phyloP scores from a whole-genome alignment of 2,888 invertebrate genomes.

The Dione vanillae region DNA sequence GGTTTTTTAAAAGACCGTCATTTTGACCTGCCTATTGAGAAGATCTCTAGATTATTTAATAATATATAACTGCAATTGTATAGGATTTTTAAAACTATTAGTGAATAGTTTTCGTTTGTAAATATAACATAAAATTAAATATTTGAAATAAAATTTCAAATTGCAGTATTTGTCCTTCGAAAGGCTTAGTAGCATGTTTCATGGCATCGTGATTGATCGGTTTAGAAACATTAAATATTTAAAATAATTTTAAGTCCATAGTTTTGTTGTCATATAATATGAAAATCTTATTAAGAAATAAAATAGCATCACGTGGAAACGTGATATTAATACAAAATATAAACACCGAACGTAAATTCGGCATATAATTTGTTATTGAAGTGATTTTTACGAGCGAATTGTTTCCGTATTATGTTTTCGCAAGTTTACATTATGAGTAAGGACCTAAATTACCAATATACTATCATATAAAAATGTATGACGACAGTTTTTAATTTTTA shows the following conservation, averaged over 20 bases:
- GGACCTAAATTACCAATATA: constrained; percentile 13
- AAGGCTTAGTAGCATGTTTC: neutral
- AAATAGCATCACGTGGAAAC: neutral
- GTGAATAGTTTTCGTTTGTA: neutral
- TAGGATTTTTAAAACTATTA: too few relatives aligned
- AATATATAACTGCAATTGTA: too few relatives aligned
- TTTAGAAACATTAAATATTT: too few relatives aligned
- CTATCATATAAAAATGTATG: neutral
- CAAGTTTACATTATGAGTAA: constrained; percentile 10
- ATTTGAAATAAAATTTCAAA: neutral
- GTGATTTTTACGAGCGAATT: constrained; percentile 24
- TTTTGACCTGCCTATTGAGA: too few relatives aligned
- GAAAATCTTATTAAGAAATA: neutral
- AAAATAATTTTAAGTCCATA: neutral
- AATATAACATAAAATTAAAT: neutral
- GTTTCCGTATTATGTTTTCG: constrained; percentile 19
- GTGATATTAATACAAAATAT: constrained; percentile 8
- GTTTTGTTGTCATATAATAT: neutral
- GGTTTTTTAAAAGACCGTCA: too few relatives aligned
- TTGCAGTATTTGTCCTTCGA: neutral
- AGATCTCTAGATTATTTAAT: too few relatives aligned
- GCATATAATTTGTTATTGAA: constrained; percentile 16
- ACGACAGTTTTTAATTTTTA: constrained; percentile 11
- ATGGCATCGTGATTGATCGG: neutral
- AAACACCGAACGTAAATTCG: constrained; percentile 16